Evolutionary conservation across 2,113 vertebrate genomes (phyloP).

Genomic region (Struthidea cinerea): DNA sequence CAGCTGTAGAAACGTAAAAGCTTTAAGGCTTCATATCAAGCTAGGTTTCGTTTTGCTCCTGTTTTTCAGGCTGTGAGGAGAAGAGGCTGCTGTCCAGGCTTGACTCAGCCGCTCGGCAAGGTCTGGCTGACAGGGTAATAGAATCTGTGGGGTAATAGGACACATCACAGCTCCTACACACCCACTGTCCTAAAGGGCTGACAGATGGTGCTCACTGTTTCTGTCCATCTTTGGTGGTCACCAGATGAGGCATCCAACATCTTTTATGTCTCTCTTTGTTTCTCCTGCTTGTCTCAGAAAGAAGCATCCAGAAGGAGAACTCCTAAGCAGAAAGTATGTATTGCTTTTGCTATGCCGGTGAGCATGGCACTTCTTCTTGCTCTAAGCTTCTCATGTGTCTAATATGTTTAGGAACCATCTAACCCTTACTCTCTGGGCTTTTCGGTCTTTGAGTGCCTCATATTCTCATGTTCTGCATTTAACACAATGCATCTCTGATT

Average conservation of each 20-base stretch:
- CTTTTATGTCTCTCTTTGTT: not conserved
- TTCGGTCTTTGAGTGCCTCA: not conserved
- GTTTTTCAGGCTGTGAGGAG: not conserved
- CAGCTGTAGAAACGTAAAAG: not conserved
- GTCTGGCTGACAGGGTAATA: not conserved
- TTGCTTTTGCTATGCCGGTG: not conserved
- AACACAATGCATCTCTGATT: not conserved
- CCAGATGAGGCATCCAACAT: not conserved
- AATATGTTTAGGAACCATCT: not conserved
- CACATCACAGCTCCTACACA: not conserved
- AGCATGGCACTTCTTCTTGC: not conserved
- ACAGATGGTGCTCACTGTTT: not conserved
- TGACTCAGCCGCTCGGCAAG: not conserved
- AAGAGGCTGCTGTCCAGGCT: not conserved
- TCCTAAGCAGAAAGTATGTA: not conserved
- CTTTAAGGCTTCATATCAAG: not conserved
- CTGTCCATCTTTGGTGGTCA: not conserved
- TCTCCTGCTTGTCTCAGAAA: not conserved
- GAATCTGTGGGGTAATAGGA: not conserved
- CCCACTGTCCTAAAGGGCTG: not conserved
- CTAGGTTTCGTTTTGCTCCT: not conserved
- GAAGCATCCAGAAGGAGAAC: not conserved
- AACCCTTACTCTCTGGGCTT: not conserved
- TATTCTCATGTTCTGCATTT: not conserved
- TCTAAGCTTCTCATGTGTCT: not conserved